phyloP scores from a whole-genome alignment of 1,140 invertebrate genomes.

The Papilio glaucus region DNA sequence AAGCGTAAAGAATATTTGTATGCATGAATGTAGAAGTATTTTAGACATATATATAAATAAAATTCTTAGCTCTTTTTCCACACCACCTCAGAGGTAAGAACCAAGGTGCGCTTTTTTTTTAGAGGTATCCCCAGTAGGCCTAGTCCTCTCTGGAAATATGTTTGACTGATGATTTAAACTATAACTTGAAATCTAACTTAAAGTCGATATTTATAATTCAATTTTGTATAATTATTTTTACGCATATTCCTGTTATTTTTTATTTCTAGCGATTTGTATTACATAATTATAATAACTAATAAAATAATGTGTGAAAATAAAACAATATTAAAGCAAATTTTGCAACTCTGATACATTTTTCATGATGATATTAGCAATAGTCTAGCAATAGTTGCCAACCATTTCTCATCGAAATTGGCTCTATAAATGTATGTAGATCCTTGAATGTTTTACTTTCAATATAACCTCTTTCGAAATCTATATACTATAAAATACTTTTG shows the following conservation, averaged over 20 bases:
- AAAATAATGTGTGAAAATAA: constrained; percentile 17
- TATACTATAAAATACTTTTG: constrained; percentile 9
- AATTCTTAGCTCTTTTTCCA: constrained; percentile 68
- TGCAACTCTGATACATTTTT: too few relatives aligned
- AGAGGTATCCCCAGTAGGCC: constrained; percentile 80
- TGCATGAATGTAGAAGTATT: neutral
- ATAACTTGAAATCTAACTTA: too few relatives aligned
- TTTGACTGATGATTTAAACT: neutral
- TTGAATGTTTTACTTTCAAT: too few relatives aligned
- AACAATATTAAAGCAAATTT: too few relatives aligned
- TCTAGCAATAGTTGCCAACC: neutral
- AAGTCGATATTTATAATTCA: too few relatives aligned
- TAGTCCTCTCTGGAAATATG: constrained; percentile 63
- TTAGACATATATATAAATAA: neutral
- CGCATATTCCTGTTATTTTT: neutral
- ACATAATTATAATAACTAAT: constrained; percentile 17
- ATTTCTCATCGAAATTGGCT: neutral
- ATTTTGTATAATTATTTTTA: too few relatives aligned
- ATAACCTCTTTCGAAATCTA: constrained; percentile 18
- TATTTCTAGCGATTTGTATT: neutral
- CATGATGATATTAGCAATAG: neutral
- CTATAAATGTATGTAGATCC: neutral
- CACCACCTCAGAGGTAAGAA: constrained; percentile 80
- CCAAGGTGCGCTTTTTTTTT: constrained; percentile 79
- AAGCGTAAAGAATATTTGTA: neutral